Evolutionary conservation across 2,888 invertebrate genomes (phyloP), one percentile per base, ranked within the genome.

Genomic region (Heteropelma amictum): DNA sequence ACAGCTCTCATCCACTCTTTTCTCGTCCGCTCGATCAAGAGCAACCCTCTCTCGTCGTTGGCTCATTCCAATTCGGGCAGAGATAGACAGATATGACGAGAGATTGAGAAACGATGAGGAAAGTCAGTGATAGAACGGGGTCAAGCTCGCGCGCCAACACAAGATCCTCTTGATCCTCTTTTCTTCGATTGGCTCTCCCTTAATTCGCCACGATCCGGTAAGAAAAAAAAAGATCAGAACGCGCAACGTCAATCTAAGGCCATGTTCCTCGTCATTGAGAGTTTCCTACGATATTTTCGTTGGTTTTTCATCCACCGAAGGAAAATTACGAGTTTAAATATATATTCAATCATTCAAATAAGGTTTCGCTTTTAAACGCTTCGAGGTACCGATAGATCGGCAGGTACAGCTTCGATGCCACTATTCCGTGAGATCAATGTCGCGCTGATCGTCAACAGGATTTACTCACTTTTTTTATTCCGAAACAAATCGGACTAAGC

Each of bases 71-170:
- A 77, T 75, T 78, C 60, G 65, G 64, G 38, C 35, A 63, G 63
- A 69, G 63, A 69, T 58, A 51, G 56, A 21, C 7, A 58, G 61
- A 70, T 45, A 49, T 8, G 23, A 45, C 21, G 47, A 28, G 33
- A 33, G 33, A 65, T 47, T 12, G 61, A 61, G 45, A 56, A 54
- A 58, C 23, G 21, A 58, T 30, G 67, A 58, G 26, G 14, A 72
- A 56, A 85, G 81, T 81, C 80, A 79, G 72, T 74, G 79, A 83
- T 81, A 82, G 77, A 85, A 82, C 78, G 83, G 79, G 86, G 87
- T 85, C 87, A 85, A 84, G 80, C 81, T 80, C 67, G 40, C 78
- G 80, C 77, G 81, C 78, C 78, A 51, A 58, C 23, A 28, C 58
- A 19, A 30, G 12, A 60, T 45, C 58, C 58, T 60, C 79, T 79